Evolutionary conservation across 2,797 vertebrate species (phyloP).

Genomic region (Gastrophryne carolinensis): DNA sequence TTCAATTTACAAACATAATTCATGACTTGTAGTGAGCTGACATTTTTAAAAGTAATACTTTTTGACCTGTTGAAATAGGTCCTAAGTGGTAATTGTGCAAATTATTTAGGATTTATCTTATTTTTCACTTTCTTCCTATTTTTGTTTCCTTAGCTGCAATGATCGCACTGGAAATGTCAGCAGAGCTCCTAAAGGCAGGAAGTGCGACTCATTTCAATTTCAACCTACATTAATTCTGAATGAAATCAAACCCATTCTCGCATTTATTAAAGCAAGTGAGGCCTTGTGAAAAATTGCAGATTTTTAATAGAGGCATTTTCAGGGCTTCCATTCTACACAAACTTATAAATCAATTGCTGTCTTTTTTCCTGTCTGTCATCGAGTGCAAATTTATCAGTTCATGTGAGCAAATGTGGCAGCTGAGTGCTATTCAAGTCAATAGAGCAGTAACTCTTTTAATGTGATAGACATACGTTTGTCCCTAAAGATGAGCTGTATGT

Average conservation of each 20-base stretch:
- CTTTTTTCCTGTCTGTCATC: conserved; percentile 56
- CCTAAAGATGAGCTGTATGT: conserved; percentile 41
- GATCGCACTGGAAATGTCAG: conserved; percentile 57
- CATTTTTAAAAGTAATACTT: conserved; percentile 47
- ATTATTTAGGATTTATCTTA: conserved; percentile 44
- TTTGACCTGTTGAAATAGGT: conserved; percentile 42
- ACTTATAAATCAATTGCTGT: conserved; percentile 63
- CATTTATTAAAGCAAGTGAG: conserved; percentile 63
- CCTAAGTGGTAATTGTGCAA: conserved; percentile 49
- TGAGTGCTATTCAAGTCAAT: conserved; percentile 59
- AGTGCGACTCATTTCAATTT: conserved; percentile 65
- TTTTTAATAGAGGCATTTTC: conserved; percentile 67
- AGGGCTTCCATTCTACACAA: conserved; percentile 58
- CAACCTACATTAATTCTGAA: conserved; percentile 68
- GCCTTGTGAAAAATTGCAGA: conserved; percentile 60
- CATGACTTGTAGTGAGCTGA: neutral
- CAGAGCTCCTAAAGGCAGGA: conserved; percentile 58
- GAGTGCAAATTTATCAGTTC: conserved; percentile 61
- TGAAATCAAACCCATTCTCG: conserved; percentile 65
- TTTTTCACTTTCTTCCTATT: conserved; percentile 29
- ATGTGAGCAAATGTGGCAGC: conserved; percentile 59
- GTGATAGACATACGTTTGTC: conserved; percentile 45
- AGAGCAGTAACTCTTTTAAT: conserved; percentile 57
- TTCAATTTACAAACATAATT: conserved; percentile 37
- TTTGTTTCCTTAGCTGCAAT: conserved; percentile 12